A percentile compares a stretch with the other conserved stretches of the same genome.
phyloP scores from a whole-genome alignment of 1,140 invertebrate species.

The Coelopa frigida region DNA sequence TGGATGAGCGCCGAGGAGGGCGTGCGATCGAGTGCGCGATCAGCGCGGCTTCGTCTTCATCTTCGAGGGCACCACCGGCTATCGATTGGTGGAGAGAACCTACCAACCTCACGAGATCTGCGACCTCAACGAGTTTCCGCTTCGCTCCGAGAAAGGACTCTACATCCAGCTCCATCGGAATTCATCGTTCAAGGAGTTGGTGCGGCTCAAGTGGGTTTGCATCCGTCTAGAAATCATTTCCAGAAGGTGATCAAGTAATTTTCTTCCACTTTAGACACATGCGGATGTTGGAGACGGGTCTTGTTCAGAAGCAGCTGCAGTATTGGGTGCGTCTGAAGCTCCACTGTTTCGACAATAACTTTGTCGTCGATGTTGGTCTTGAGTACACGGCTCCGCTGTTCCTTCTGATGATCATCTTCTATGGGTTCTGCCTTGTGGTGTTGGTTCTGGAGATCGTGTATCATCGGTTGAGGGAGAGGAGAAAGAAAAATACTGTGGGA shows the following conservation, averaged over 20 bases:
- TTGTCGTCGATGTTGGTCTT: slow-evolving; percentile 37
- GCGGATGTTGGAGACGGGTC: slow-evolving; percentile 30
- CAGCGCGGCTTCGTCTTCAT: not conserved
- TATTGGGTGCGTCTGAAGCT: slow-evolving; percentile 29
- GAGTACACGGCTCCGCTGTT: slow-evolving; percentile 38
- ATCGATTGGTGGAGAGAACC: not conserved
- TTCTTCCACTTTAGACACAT: slow-evolving; percentile 11
- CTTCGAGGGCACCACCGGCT: not conserved
- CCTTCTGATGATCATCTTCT: slow-evolving; percentile 20
- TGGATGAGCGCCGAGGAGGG: slow-evolving; percentile 4
- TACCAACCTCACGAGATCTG: slow-evolving; percentile 5
- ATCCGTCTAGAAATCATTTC: not conserved
- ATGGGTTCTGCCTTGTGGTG: slow-evolving; percentile 20
- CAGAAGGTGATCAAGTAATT: not conserved
- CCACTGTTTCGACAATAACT: slow-evolving; percentile 31
- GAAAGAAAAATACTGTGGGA: too few relatives aligned
- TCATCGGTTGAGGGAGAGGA: not conserved
- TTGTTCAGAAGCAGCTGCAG: slow-evolving; percentile 21
- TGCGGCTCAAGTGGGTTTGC: not conserved
- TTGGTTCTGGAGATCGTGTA: slow-evolving; percentile 13
- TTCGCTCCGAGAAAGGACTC: not conserved
- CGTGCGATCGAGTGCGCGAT: not conserved
- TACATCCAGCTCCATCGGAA: not conserved
- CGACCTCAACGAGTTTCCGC: slow-evolving; percentile 7
- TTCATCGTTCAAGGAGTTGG: slow-evolving; percentile 2